Percentiles rank a stretch among this genome's conserved stretches.
These are phyloP conservation scores for Leptopilina syphax DNA, from an alignment of 2,888 invertebrate genomes.

Conservation along the genomic window DNA sequence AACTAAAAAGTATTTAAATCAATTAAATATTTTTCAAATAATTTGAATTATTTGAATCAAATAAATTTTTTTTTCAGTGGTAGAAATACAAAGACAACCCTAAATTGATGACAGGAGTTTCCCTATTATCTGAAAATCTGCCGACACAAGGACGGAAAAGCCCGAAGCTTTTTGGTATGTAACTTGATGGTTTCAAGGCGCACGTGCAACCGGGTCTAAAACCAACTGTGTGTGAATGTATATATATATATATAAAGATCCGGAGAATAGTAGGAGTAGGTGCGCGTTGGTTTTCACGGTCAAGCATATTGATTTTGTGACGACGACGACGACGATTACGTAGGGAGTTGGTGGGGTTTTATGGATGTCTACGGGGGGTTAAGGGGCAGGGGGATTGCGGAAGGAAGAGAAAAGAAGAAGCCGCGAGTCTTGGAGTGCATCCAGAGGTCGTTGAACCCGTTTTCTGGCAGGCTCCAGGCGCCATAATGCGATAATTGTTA, in stretches of 20 bases:
- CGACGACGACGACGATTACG: constrained; percentile 50
- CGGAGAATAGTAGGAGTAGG: constrained; percentile 55
- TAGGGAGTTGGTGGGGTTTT: constrained; percentile 47
- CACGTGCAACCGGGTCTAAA: constrained; percentile 53
- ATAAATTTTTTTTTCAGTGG: too few relatives aligned
- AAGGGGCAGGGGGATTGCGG: constrained; percentile 49
- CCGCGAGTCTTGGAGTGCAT: constrained; percentile 74
- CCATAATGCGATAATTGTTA: constrained; percentile 64
- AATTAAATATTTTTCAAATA: too few relatives aligned
- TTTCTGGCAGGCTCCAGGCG: constrained; percentile 55
- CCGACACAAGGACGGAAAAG: not conserved
- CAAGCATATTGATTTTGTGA: constrained; percentile 70
- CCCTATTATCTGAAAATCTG: not conserved
- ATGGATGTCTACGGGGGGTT: constrained; percentile 34
- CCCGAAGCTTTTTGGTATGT: constrained; percentile 12
- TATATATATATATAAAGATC: constrained; percentile 37
- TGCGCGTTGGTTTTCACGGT: constrained; percentile 76
- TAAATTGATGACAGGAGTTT: constrained; percentile 8
- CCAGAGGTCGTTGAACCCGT: constrained; percentile 75
- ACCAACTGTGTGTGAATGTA: constrained; percentile 45
- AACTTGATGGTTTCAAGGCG: constrained; percentile 47
- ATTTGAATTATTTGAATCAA: too few relatives aligned
- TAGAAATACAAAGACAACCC: not conserved
- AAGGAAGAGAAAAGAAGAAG: constrained; percentile 58
- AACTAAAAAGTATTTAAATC: too few relatives aligned